phyloP scores from a whole-genome alignment of 2,113 vertebrate species.

The Pituophis catenifer region DNA sequence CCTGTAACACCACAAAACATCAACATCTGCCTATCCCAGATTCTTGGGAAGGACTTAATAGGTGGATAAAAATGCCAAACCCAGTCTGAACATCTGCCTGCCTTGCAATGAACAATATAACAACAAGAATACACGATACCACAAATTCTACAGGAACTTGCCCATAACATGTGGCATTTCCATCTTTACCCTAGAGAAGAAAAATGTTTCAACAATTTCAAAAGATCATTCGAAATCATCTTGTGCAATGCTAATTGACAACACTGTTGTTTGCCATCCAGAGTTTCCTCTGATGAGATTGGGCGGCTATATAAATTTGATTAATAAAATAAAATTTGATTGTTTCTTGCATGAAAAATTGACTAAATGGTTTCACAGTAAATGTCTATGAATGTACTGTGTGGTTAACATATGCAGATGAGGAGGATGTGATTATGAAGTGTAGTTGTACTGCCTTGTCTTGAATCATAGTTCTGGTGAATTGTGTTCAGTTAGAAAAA shows the following conservation, averaged over 20 bases:
- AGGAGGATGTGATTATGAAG: neutral
- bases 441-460: neutral
- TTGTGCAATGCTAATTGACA: neutral
- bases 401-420: neutral
- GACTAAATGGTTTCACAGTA: neutral
- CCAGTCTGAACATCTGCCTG: neutral
- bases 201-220: neutral
- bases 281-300: neutral
- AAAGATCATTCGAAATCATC: neutral
- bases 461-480: neutral
- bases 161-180: neutral
- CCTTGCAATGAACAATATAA: neutral
- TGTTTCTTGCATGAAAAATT: neutral
- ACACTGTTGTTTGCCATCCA: neutral
- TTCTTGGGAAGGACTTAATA: neutral
- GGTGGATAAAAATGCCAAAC: neutral
- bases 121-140: neutral
- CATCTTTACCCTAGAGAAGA: neutral
- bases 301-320: neutral
- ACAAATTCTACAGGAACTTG: neutral
- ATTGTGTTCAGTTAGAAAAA: neutral
- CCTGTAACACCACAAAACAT: neutral
- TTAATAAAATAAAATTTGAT: neutral
- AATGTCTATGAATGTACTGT: neutral
- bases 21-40: neutral